Conservation (phyloP, 2,113 vertebrate species). For the Emydura subglobosa region DNA sequence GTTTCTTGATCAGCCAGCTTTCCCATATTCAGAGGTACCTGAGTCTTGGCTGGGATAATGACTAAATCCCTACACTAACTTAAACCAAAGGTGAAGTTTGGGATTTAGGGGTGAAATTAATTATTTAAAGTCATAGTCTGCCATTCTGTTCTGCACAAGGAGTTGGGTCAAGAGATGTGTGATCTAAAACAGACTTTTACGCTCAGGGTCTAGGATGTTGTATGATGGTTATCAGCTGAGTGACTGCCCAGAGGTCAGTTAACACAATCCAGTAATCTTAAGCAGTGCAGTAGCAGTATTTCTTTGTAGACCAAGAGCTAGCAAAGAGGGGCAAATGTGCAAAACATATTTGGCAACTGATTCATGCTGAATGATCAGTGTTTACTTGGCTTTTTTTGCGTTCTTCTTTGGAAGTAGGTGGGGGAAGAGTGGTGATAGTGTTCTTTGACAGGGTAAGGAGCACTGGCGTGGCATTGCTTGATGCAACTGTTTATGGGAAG, state of each 20-base stretch:
- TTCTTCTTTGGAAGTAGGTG: slow-evolving; percentile 18
- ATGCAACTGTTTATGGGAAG: slow-evolving; percentile 30
- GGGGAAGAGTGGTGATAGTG: not conserved
- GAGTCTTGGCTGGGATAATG: not conserved
- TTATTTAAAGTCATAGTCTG: not conserved
- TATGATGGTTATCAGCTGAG: not conserved
- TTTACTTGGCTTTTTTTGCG: not conserved
- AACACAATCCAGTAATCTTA: not conserved
- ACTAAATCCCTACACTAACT: not conserved
- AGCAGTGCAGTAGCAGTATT: slow-evolving; percentile 6
- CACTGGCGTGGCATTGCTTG: not conserved
- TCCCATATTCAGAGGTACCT: not conserved
- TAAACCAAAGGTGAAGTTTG: not conserved
- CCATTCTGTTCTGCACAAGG: not conserved
- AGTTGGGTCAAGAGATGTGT: not conserved
- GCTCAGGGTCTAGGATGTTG: not conserved
- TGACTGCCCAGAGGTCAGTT: not conserved
- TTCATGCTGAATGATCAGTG: not conserved
- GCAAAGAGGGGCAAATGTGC: not conserved
- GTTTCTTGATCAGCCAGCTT: slow-evolving; percentile 1
- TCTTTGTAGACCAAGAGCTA: not conserved
- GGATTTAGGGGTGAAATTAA: not conserved
- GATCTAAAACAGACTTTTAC: not conserved
- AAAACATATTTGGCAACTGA: slow-evolving; percentile 3
- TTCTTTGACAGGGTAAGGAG: not conserved